Evolutionary conservation across 2,888 invertebrate genomes (phyloP).

Genomic region (Isotomurus palustris): DNA sequence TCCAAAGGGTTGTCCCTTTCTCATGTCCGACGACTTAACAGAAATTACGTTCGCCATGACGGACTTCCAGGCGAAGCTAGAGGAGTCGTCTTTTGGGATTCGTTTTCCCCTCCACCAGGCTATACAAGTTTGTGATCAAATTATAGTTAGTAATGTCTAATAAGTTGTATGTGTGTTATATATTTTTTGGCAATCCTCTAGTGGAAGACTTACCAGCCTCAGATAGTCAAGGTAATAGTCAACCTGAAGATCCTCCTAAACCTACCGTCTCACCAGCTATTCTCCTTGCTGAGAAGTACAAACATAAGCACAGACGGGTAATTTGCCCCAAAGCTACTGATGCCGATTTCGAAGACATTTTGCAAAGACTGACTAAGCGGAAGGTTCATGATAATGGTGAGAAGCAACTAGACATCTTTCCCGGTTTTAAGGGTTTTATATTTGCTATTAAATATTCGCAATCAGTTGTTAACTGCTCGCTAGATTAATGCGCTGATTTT

Average conservation of each 20-base stretch:
- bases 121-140: slow-evolving; percentile 29
- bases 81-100: slow-evolving; percentile 10
- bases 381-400: neutral
- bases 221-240: slow-evolving; percentile 8
- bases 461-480: no score
- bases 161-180: neutral
- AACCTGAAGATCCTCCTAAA: slow-evolving; percentile 1
- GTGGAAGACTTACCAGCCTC: slow-evolving; percentile 20
- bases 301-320: neutral
- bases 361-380: neutral
- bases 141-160: neutral
- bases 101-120: slow-evolving; percentile 21
- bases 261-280: slow-evolving; percentile 20
- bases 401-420: neutral
- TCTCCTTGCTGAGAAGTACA: slow-evolving; percentile 3
- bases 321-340: neutral
- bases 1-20: slow-evolving; percentile 8
- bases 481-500: no score
- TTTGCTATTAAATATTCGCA: no score
- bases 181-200: neutral
- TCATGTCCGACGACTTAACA: slow-evolving; percentile 4
- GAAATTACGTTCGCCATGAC: slow-evolving; percentile 10
- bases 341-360: neutral
- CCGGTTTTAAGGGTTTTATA: no score
- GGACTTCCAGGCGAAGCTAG: neutral